phyloP scores from a whole-genome alignment of 1,140 invertebrate species.

The Scaptodrosophila lebanonensis region DNA sequence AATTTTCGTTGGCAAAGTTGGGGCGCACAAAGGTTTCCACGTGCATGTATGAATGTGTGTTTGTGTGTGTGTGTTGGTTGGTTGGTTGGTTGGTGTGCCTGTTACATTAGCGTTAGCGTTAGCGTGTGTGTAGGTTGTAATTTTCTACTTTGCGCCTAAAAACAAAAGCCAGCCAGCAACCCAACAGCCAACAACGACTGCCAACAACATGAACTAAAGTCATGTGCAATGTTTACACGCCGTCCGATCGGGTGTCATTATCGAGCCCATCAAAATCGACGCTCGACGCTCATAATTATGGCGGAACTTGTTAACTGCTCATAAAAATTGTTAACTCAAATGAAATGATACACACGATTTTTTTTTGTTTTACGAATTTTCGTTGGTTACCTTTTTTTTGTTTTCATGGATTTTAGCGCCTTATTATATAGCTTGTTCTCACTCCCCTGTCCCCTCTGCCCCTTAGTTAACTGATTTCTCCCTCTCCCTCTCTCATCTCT shows the following conservation, averaged over 20 bases:
- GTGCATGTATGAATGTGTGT: not conserved
- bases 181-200: not conserved
- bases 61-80: not conserved
- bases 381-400: too few species aligned
- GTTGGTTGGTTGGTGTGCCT: slow-evolving; percentile 2
- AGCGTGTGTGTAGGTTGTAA: slow-evolving; percentile 65
- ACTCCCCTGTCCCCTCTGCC: too few species aligned
- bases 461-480: too few species aligned
- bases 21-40: slow-evolving; percentile 14
- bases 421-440: too few species aligned
- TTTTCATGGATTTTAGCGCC: too few species aligned
- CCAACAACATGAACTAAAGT: slow-evolving; percentile 11
- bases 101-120: slow-evolving; percentile 59
- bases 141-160: slow-evolving; percentile 72
- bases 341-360: slow-evolving; percentile 29
- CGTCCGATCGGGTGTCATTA: slow-evolving; percentile 9
- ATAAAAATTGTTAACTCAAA: slow-evolving; percentile 35
- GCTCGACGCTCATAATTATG: slow-evolving; percentile 32
- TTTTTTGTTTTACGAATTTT: too few species aligned
- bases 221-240: slow-evolving; percentile 11
- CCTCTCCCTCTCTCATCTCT: not conserved
- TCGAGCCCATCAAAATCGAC: not conserved
- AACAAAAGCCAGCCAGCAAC: slow-evolving; percentile 14
- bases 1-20: slow-evolving; percentile 54
- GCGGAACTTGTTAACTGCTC: slow-evolving; percentile 42